Base-by-base conservation (phyloP, 2,113 vertebrate genomes). In the Pao palembangensis region DNA sequence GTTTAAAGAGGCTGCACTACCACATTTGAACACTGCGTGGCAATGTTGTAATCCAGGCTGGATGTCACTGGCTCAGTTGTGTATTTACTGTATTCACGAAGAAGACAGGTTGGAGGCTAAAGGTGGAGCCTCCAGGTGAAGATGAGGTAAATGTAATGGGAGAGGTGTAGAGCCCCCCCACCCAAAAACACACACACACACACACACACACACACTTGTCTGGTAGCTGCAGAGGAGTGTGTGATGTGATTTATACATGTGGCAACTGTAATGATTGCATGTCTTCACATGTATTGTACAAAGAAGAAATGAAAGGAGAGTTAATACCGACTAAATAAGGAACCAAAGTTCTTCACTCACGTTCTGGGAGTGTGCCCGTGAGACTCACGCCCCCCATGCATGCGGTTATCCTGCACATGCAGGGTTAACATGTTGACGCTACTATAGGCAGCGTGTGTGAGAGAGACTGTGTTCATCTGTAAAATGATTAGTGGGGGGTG, bases 1-100 rank as follows among this genome's bases (percentile, higher is more conserved):
- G 56, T 80, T 79, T 74, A 64, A 64, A 66, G 14, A 53, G 61
- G 44, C 58, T 80, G 84, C 74, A 84, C 43, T 86, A 72, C 81
- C 73, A 43, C 38, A 13, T 11, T 60, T 6, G 58, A 55, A 74
- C 85, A 78, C 79, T 61, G 16, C 23, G 72, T 44, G 83, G 76
- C 74, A 64, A 66, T 71, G 58, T 87, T 87, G 79, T 55, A 75
- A 82, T 64, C 69, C 43, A 43, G 23, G 34, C 8, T 8, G 34
- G 34, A 38, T 12, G 34, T 12, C 34, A 38, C 34, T 38, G 34
- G 2, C 11, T 12, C 34, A 10, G 34, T 12, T 11, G 34, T 4
- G 34, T 10, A 12, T 38, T 38, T 2, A 38, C 8, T 38, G 8
- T 8, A 12, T 38, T 38, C 34, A 8, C 11, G 34, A 38, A 38